Evolutionary conservation across 2,888 invertebrate genomes (phyloP), one percentile per base, ranked within the genome.

Genomic region (Acrobasis repandana): DNA sequence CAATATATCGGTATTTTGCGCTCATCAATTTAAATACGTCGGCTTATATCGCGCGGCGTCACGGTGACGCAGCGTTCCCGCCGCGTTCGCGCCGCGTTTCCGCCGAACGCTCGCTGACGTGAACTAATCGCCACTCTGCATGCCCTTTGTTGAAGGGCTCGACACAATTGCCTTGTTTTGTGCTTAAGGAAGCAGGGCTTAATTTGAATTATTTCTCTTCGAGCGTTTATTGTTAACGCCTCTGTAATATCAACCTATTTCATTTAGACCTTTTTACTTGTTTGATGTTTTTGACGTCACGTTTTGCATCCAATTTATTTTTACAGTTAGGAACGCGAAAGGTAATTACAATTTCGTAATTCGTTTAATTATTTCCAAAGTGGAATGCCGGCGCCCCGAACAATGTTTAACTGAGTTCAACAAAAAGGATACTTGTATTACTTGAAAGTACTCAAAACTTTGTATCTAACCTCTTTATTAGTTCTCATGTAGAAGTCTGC

Each of bases 111-210:
- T 74, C 71, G 68, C 70, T 72, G 77, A 79, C 78, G 72, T 72
- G 77, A 84, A 88, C 88, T 89, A 88, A 88, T 88, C 83, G 85
- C 78, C 76, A 77, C 79, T 79, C 68, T 67, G 65, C 70, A 72
- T 71, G 71, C 67, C 69, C 68, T 60, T 67, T 65, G 65, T 67
- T 65, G 68, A 77, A 75, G 74, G 72, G 70, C 75, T 73, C 68
- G 68, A 72, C 71, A 75, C 80, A 76, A 82, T 81, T 79, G 74
- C 68, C 68, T 77, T 82, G 80, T 85, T 84, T 76, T 80, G 79
- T 75, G 77, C 76, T 83, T 76, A 81, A 80, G 79, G 75, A 81
- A 79, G 76, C 75, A 72, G 68, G 73, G 70, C 77, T 79, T 79
- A 77, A 78, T 79, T 80, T 79, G 74, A 82, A 82, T 84, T 79